Evolutionary conservation across 2,888 invertebrate genomes (phyloP), one percentile per base, ranked within the genome.

Genomic region (Pardosa pseudoannulata): DNA sequence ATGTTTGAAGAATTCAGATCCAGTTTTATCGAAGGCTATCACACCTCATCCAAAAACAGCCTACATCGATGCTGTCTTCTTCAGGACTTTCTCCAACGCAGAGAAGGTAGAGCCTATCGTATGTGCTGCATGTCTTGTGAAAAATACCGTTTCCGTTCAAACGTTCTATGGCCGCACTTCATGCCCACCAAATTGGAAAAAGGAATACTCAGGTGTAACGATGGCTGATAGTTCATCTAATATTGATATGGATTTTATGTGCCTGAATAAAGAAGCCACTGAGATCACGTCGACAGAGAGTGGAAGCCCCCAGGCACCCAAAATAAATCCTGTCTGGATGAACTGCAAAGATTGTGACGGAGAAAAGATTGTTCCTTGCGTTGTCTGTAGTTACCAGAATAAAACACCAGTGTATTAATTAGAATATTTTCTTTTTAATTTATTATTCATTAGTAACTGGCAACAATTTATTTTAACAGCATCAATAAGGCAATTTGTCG

Each of bases 251-350:
- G 79, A 86, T 9, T 79, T 86, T 19, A 70, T 86, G 36, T 86
- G 85, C 46, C 28, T 86, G 79, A 86, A 86, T 16, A 83, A 83
- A 39, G 78, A 78, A 23, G 73, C 71, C 0, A 73, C 65, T 27
- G 3, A 56, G 1, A 3, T 0, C 0, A 32, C 50, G 0, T 27
- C 23, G 6, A 13, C 5, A 3, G 67, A 11, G 1, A 67, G n/a
- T 0, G 71, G 65, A 1, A 64, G 78, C 1, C 11, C 29, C 0
- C 36, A 50, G 3, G 62, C 27, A 2, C 29, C 79, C 0, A 79
- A 74, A 68, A 3, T 85, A 41, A 85, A 85, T 46, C 79, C 85
- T 2, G 73, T 85, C 1, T 85, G 85, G 85, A 85, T 85, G 85
- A 74, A n/a, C 13, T 79, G 85, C 46, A 68, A 73, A 16, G 74